Evolutionary conservation across 2,797 vertebrate species (phyloP), one percentile per base, ranked within the genome.

Genomic region (Peromyscus eremicus): DNA sequence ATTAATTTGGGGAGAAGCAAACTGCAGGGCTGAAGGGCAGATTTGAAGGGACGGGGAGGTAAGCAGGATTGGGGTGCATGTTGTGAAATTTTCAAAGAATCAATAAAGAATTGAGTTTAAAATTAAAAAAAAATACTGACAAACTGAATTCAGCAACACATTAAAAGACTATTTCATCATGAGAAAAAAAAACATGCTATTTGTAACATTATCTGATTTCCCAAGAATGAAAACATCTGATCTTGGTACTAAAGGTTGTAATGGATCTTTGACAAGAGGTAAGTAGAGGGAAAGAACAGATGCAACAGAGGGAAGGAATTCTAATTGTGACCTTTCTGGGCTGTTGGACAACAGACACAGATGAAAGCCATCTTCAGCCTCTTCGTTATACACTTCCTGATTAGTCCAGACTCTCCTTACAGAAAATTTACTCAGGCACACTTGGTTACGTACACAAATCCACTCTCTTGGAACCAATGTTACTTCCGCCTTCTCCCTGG

Each of bases 121-220:
- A 73, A 25, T 40, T 9, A 29, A n/a, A 73, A n/a, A 73, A 73
- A 37, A 40, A 71, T 23, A 71, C 71, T 25, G 40, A 37, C 21
- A 73, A 73, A 75, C 10, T 73, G 0, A 75, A 75, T 75, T 75
- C 37, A 43, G 43, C 11, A 43, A 13, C 23, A 75, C 37, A 23
- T 40, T 73, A 73, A 73, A 73, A 73, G 21, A 73, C 37, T 1
- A 71, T 73, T 73, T 73, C 71, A 40, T 73, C 37, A 73, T 40
- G 1, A 52, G 52, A 17, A 17, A 6, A 66, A 66, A 66, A 73
- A 73, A 73, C 0, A 68, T n/a, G 97, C 95, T 98, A 97, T 98
- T 98, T 98, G 97, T 98, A 97, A 98, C 76, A 96, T 97, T 96
- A 97, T 98, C 98, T 97, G 66, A 92, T 96, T 97, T 2, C 0